Evolutionary conservation across 2,113 vertebrate genomes (phyloP).

Genomic region (Falco punctatus): DNA sequence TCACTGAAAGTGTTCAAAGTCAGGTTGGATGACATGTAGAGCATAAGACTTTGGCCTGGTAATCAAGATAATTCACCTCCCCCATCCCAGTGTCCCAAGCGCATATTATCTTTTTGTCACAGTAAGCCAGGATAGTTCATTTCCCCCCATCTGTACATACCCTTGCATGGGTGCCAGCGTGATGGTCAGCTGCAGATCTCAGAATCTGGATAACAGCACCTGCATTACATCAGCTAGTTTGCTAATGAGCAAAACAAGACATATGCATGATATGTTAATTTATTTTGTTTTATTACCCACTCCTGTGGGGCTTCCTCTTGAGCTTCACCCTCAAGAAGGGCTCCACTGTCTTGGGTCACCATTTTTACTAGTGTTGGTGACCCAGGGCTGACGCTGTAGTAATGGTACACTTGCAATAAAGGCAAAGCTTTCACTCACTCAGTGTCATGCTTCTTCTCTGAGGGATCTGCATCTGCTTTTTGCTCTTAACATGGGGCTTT

Average conservation of each 20-base stretch:
- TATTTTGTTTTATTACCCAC: not conserved
- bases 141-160: not conserved
- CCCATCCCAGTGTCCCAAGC: not conserved
- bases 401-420: not conserved
- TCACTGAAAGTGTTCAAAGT: not conserved
- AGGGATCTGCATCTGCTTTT: not conserved
- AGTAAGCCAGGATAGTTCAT: not conserved
- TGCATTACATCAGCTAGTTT: not conserved
- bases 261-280: not conserved
- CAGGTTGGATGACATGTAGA: not conserved
- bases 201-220: not conserved
- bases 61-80: not conserved
- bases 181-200: not conserved
- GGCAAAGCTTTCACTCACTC: not conserved
- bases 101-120: not conserved
- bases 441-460: not conserved
- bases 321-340: not conserved
- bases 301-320: not conserved
- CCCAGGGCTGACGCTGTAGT: not conserved
- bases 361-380: not conserved
- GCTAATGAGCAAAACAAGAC: not conserved
- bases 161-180: not conserved
- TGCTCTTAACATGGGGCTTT: not conserved
- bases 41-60: not conserved
- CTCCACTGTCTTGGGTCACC: accelerated